phyloP scores from a whole-genome alignment of 2,888 invertebrate genomes.

The Magallana nippona region DNA sequence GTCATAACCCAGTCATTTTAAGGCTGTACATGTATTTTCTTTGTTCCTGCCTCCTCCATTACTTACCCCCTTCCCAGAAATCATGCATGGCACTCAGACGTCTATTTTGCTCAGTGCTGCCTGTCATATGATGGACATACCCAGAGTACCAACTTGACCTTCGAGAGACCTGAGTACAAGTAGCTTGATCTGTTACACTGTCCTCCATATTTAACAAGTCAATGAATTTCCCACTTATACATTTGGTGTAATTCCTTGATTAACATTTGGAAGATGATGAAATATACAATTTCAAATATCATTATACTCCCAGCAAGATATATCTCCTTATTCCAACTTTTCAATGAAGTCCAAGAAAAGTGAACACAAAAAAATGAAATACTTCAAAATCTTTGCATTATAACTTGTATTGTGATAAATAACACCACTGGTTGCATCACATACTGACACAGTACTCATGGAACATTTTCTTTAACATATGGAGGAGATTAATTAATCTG shows the following conservation, averaged over 20 bases:
- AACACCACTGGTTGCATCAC: neutral
- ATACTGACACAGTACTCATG: neutral
- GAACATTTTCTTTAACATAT: conserved; percentile 16
- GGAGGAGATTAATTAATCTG: neutral
- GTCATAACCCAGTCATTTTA: too few relatives aligned
- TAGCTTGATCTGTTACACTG: neutral
- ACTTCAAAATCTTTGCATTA: neutral
- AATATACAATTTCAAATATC: too few relatives aligned
- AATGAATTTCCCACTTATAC: neutral
- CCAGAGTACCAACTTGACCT: neutral
- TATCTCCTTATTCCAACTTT: too few relatives aligned
- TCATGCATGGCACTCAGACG: neutral
- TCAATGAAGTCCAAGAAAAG: neutral
- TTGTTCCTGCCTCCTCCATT: too few relatives aligned
- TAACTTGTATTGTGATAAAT: neutral
- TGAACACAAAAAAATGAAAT: neutral
- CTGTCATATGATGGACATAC: conserved; percentile 12
- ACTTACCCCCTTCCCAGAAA: conserved; percentile 16
- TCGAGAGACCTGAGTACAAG: neutral
- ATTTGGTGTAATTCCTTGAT: too few relatives aligned
- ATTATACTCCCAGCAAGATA: too few relatives aligned
- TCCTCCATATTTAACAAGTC: neutral
- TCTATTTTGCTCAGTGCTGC: neutral
- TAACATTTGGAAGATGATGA: too few relatives aligned
- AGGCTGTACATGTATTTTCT: too few relatives aligned